These are phyloP conservation scores for Diplazon laetatorius DNA, from an alignment of 2,888 invertebrate species.

Conservation along the genomic window DNA sequence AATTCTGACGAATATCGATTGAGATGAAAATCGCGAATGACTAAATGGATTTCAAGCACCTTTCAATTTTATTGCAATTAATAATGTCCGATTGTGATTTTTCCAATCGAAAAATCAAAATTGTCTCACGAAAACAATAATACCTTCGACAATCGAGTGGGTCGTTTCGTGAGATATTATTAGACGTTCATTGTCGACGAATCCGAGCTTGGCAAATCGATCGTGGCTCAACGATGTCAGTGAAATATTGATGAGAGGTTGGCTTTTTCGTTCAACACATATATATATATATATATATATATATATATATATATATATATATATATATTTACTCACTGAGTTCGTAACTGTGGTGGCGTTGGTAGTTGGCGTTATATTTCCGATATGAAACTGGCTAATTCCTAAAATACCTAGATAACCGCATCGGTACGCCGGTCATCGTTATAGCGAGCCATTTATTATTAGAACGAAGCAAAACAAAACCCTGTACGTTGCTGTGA, in stretches of 20 bases:
- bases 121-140: conserved; percentile 48
- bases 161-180: conserved; percentile 56
- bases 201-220: conserved; percentile 52
- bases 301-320: no score
- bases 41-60: no score
- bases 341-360: background rate
- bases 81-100: conserved; percentile 26
- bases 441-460: conserved; percentile 1
- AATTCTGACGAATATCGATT: no score
- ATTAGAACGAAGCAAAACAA: conserved; percentile 8
- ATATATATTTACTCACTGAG: conserved; percentile 3
- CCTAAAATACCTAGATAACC: conserved; percentile 48
- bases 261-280: no score
- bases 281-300: no score
- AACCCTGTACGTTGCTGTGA: conserved; percentile 1
- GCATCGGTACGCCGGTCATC: conserved; percentile 16
- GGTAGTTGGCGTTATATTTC: conserved; percentile 15
- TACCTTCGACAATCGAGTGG: conserved; percentile 24
- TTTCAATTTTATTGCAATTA: no score
- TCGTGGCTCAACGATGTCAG: conserved; percentile 43
- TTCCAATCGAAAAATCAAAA: conserved; percentile 30
- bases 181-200: conserved; percentile 41
- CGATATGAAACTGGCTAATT: conserved; percentile 45
- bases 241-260: conserved; percentile 35
- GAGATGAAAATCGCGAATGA: no score